Evolutionary conservation across 1,140 invertebrate genomes (phyloP), one percentile per base, ranked within the genome.

Genomic region (Octopus sinensis): DNA sequence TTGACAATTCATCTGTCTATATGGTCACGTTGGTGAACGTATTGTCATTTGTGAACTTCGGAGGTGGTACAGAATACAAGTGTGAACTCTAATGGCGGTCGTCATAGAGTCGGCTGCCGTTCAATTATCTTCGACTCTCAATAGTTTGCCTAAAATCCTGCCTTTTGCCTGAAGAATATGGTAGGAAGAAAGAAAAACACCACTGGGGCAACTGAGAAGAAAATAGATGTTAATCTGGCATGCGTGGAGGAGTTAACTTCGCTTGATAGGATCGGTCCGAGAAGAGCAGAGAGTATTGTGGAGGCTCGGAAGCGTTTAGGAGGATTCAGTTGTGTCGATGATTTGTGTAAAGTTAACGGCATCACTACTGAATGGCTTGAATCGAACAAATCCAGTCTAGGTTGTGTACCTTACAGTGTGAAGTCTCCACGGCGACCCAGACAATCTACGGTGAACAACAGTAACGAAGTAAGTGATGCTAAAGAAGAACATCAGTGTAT

Each of bases 231-330:
- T 30, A 91, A 91, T 82, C 84, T 85, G 56, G 90, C 90, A 10
- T 86, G 83, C 79, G 84, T 89, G 12, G 86, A 87, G 79, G 88
- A 90, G 77, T 86, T 92, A 80, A 89, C 89, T 84, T 87, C 87
- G 79, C 83, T 91, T 54, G 86, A 84, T 82, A 91, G 91, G 52
- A 87, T 91, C 79, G 91, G 91, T 62, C 84, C 85, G 12, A 83
- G 86, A 71, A 91, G 89, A 85, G 91, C 91, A 77, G 89, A 91
- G 85, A 89, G 91, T 73, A 91, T 91, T 30, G 85, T 91, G 13
- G 88, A 89, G 86, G 87, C 89, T 79, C 86, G 89, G 82, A 88
- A 89, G 86, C 68, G 68, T 73, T 23, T 73, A 9, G 68, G 68
- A 12, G 68, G 68, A 23, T 73, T 73, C 68, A 73, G 4, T 73